Evolutionary conservation across 2,113 vertebrate genomes (phyloP), one percentile per base, ranked within the genome.

Genomic region (Pipa parva): DNA sequence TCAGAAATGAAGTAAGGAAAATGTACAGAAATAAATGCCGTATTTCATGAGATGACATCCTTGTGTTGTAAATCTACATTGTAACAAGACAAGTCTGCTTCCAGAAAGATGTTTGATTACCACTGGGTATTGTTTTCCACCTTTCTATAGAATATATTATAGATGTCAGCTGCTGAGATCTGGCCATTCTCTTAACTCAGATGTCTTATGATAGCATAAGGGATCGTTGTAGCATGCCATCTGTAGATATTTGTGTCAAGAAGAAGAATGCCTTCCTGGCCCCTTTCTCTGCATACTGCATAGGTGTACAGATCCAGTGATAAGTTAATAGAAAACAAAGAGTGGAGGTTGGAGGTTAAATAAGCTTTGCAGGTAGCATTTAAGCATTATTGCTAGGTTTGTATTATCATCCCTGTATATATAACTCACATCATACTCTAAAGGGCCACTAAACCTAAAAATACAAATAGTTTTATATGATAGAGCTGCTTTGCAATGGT

Each of bases 241-340:
- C 74, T 73, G 1, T 78, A 80, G 83, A 79, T 81, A 76, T 83
- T 77, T 77, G 74, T 82, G 82, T 86, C 84, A 83, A 75, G 78
- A 85, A 83, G 80, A 84, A 66, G 26, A 85, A 85, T 81, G 78
- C 75, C 78, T 78, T 71, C 52, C 77, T 81, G 80, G 78, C 77
- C 82, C 82, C 81, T 82, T 85, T 78, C 81, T 71, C 74, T 63
- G 69, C 71, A 71, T 83, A 76, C 76, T 82, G 62, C 77, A 69
- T 75, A 71, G 76, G 72, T 80, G 72, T 74, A 78, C 77, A 78
- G 77, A 80, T 76, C 73, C 45, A 59, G 70, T 68, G 75, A 73
- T 64, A 75, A 80, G 78, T 77, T 80, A 74, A 78, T 75, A 79
- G 78, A 75, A 83, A 82, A 82, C 80, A 87, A 81, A 83, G 79